These are phyloP conservation scores for Protonemura montana DNA, from an alignment of 2,888 invertebrate genomes.

Conservation along the genomic window DNA sequence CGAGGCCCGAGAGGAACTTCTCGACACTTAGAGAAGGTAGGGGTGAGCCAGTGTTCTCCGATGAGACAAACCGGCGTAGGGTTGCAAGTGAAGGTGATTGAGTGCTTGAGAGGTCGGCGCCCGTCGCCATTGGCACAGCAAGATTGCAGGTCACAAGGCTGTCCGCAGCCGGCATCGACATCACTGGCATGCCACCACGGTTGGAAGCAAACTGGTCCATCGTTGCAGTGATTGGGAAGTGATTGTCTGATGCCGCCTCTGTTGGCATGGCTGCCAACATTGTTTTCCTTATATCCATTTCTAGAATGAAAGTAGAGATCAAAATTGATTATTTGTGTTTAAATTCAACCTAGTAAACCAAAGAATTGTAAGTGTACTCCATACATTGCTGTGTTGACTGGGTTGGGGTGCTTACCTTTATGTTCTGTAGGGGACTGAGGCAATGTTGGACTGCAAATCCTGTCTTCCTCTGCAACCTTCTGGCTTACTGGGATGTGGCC, in stretches of 20 bases:
- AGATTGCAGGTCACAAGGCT: not conserved
- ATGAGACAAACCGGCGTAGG: slow-evolving; percentile 61
- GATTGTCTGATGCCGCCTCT: not conserved
- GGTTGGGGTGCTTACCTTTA: not conserved
- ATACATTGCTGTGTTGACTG: too few relatives aligned
- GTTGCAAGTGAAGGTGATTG: slow-evolving; percentile 66
- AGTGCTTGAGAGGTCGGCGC: slow-evolving; percentile 59
- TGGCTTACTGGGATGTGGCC: not conserved
- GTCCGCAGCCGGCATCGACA: not conserved
- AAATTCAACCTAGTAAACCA: too few relatives aligned
- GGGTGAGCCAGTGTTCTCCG: slow-evolving; percentile 59
- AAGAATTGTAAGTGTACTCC: too few relatives aligned
- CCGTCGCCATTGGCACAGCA: slow-evolving; percentile 50
- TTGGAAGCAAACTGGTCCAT: not conserved
- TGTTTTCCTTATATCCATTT: not conserved
- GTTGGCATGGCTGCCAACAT: not conserved
- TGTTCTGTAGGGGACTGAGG: not conserved
- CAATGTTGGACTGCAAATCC: not conserved
- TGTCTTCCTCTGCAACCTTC: not conserved
- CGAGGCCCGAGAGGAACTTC: slow-evolving; percentile 62
- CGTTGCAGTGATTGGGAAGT: not conserved
- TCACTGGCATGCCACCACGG: not conserved
- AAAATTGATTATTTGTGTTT: too few relatives aligned
- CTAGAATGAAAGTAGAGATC: not conserved
- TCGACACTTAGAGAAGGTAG: slow-evolving; percentile 68